Conservation (phyloP, 2,797 vertebrate genomes). For the Hippoglossus hippoglossus region DNA sequence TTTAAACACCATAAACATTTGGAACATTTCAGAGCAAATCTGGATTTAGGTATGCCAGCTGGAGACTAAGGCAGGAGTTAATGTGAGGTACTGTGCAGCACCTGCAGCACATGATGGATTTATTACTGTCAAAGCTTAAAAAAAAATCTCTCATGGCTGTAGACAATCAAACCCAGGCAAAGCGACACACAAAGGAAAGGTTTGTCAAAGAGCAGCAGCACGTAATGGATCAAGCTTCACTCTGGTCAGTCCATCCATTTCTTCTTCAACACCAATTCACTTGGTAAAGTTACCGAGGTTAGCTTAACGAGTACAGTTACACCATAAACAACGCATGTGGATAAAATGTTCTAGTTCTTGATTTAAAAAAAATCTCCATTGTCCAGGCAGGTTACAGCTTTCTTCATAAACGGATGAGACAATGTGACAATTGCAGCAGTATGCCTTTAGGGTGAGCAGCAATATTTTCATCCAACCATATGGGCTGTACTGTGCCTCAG, state of each 20-base stretch:
- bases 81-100: constrained; percentile 69
- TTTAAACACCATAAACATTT: constrained; percentile 51
- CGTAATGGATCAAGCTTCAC: constrained; percentile 54
- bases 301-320: constrained; percentile 47
- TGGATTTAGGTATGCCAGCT: constrained; percentile 32
- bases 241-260: constrained; percentile 32
- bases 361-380: constrained; percentile 25
- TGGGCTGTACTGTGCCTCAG: constrained; percentile 19
- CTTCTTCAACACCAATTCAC: constrained; percentile 58
- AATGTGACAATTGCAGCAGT: constrained; percentile 62
- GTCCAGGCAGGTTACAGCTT: constrained; percentile 49
- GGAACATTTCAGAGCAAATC: constrained; percentile 37
- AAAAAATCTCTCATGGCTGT: constrained; percentile 56
- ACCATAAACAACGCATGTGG: constrained; percentile 20
- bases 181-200: constrained; percentile 56
- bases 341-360: constrained; percentile 27
- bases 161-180: constrained; percentile 56
- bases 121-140: constrained; percentile 49
- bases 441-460: constrained; percentile 72
- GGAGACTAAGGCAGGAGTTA: constrained; percentile 49
- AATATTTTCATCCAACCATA: constrained; percentile 54
- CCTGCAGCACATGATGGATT: constrained; percentile 50
- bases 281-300: constrained; percentile 52
- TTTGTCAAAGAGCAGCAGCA: constrained; percentile 74
- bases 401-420: constrained; percentile 58